Evolutionary conservation across 2,888 invertebrate species (phyloP).

Genomic region (Meganola albula): DNA sequence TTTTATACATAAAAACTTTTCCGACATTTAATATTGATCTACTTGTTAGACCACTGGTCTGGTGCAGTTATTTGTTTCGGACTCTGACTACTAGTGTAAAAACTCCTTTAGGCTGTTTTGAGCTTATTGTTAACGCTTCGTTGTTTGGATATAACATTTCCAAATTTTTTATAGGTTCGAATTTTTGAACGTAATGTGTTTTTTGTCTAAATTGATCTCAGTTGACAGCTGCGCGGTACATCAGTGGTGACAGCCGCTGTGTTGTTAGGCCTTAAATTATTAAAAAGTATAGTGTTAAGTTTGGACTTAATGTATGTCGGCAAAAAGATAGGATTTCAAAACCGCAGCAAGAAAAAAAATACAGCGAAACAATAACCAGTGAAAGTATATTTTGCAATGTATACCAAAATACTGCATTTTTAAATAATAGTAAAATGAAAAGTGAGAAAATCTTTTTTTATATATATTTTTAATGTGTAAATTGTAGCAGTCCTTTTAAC

Average conservation of each 20-base stretch:
- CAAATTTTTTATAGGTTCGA: conserved; percentile 47
- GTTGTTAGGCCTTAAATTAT: conserved; percentile 56
- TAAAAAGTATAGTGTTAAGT: conserved; percentile 57
- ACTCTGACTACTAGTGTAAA: too few relatives aligned
- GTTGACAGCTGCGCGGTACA: conserved; percentile 66
- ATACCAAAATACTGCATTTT: conserved; percentile 78
- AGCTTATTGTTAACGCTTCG: conserved; percentile 63
- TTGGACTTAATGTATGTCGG: conserved; percentile 69
- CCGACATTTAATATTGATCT: too few relatives aligned
- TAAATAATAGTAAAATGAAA: conserved; percentile 66
- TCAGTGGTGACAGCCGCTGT: conserved; percentile 59
- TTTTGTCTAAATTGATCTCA: conserved; percentile 72
- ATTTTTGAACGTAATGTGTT: conserved; percentile 41
- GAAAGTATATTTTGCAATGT: conserved; percentile 63
- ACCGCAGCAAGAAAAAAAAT: conserved; percentile 35
- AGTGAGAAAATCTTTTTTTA: conserved; percentile 61
- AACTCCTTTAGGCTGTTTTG: too few relatives aligned
- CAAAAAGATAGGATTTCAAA: conserved; percentile 38
- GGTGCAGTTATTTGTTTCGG: too few relatives aligned
- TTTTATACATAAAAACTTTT: too few relatives aligned
- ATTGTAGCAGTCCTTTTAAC: conserved; percentile 41
- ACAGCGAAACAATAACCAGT: conserved; percentile 63
- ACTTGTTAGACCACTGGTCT: too few relatives aligned
- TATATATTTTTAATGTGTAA: conserved; percentile 29
- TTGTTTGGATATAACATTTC: conserved; percentile 47